A percentile compares a stretch with the other conserved stretches of the same genome.
These are phyloP conservation scores for Saimiri boliviensis DNA, from an alignment of 2,113 vertebrate species.

Conservation along the genomic window DNA sequence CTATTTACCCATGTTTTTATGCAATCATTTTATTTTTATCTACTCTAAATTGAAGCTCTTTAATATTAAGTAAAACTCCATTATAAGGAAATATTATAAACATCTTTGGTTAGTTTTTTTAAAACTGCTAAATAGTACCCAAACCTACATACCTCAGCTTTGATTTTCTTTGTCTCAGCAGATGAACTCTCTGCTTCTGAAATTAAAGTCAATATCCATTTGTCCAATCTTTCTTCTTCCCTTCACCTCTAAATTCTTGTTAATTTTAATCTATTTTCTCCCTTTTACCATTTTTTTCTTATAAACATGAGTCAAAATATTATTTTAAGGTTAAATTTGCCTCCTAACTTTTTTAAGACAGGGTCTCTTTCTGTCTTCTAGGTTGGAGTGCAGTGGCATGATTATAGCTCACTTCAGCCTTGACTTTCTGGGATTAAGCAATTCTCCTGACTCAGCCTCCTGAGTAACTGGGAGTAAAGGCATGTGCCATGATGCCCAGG, in stretches of 20 bases:
- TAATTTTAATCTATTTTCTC: background rate
- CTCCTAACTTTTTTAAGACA: too few species aligned
- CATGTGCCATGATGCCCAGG: too few species aligned
- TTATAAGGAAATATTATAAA: background rate
- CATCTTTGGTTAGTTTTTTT: background rate
- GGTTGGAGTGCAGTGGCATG: too few species aligned
- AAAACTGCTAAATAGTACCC: background rate
- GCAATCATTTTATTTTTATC: background rate
- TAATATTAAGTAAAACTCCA: background rate
- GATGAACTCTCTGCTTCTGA: background rate
- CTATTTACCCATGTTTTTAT: background rate
- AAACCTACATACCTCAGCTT: background rate
- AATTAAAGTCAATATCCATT: background rate
- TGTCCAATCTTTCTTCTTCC: background rate
- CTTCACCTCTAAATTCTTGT: background rate
- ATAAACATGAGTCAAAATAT: background rate
- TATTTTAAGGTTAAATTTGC: background rate
- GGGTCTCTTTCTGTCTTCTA: too few species aligned
- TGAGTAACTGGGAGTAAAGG: too few species aligned
- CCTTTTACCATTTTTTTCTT: background rate
- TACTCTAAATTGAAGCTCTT: background rate
- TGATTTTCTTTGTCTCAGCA: background rate
- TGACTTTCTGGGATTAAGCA: too few species aligned
- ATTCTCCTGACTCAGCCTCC: too few species aligned
- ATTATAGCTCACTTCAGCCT: too few species aligned